Percentiles rank a stretch among this genome's conserved stretches.
Evolutionary conservation across 2,113 vertebrate genomes (phyloP).

Genomic region (Cyrtonyx montezumae): DNA sequence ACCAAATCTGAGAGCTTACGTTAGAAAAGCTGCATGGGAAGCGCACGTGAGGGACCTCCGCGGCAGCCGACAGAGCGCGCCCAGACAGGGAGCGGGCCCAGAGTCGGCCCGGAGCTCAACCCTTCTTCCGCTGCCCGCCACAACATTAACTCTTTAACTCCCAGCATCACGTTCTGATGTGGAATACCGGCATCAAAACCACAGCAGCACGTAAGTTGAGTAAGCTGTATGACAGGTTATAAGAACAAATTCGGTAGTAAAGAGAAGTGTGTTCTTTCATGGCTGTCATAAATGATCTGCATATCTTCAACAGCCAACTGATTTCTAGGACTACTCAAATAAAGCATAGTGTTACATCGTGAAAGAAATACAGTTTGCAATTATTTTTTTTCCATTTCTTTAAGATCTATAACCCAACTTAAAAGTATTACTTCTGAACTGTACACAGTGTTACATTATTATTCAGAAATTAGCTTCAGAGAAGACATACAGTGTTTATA

Average conservation of each 20-base stretch:
- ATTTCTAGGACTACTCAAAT: background rate
- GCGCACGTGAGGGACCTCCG: no score
- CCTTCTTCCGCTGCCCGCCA: no score
- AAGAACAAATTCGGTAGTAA: background rate
- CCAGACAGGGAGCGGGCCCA: no score
- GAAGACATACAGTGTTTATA: background rate
- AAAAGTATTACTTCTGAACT: background rate
- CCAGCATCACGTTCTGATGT: no score
- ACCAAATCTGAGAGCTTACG: no score
- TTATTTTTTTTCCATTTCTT: background rate
- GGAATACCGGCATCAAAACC: no score
- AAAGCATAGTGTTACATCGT: background rate
- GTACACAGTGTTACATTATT: background rate
- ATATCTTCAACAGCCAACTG: background rate
- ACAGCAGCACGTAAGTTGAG: background rate
- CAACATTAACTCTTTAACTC: no score
- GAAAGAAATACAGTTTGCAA: background rate
- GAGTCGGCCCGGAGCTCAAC: no score
- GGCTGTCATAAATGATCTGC: background rate
- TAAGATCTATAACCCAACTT: background rate
- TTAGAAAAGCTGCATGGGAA: no score
- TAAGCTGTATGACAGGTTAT: conserved; percentile 17
- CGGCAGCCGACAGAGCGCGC: no score
- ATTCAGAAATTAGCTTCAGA: background rate
- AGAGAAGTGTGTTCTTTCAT: background rate